Evolutionary conservation across 2,113 vertebrate species (phyloP).

Genomic region (Arenaria interpres): DNA sequence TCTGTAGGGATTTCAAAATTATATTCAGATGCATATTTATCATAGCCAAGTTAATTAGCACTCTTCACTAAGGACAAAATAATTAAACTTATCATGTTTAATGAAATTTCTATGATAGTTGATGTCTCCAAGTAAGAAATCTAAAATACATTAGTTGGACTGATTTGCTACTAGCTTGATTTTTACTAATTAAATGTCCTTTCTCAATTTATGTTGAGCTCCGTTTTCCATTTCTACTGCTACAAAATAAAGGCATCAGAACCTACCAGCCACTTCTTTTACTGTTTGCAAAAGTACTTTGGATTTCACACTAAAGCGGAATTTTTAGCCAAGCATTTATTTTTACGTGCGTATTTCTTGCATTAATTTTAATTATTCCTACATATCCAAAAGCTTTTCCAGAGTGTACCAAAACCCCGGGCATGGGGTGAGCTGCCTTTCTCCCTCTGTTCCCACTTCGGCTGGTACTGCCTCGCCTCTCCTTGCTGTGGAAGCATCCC

Average conservation of each 20-base stretch:
- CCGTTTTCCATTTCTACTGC: not conserved
- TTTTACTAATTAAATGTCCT: constrained; percentile 56
- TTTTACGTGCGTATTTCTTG: not conserved
- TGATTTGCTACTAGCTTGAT: constrained; percentile 53
- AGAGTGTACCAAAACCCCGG: not conserved
- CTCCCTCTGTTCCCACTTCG: not conserved
- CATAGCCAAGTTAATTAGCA: constrained; percentile 58
- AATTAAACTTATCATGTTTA: constrained; percentile 71
- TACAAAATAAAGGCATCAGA: constrained; percentile 8
- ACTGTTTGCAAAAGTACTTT: not conserved
- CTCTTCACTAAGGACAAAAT: constrained; percentile 57
- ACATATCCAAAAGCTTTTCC: not conserved
- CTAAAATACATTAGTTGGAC: constrained; percentile 49
- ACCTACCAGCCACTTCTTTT: not conserved
- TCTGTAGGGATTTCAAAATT: constrained; percentile 47
- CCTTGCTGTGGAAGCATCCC: not conserved
- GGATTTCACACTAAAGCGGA: not conserved
- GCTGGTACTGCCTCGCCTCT: not conserved
- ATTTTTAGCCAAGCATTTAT: not conserved
- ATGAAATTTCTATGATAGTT: constrained; percentile 60
- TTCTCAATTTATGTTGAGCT: constrained; percentile 28
- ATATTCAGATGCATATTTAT: constrained; percentile 63
- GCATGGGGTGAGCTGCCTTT: not conserved
- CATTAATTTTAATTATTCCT: not conserved
- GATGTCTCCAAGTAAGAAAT: constrained; percentile 52